phyloP scores from a whole-genome alignment of 2,888 invertebrate genomes.

The Caprella mutica region DNA sequence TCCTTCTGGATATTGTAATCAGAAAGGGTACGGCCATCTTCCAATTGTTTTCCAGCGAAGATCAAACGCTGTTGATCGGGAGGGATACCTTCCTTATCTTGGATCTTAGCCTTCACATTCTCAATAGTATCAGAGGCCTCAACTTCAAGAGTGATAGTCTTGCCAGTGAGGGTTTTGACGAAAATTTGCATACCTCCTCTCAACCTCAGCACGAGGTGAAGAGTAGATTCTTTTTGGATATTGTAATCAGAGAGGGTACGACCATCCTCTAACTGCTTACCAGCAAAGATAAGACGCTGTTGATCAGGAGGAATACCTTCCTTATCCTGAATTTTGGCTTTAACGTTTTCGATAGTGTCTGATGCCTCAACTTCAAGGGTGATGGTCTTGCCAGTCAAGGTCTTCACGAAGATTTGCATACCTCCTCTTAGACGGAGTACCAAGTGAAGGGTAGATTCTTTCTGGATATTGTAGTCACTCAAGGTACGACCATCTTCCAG shows the following conservation, averaged over 20 bases:
- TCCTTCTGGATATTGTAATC: conserved; percentile 60
- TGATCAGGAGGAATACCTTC: conserved; percentile 64
- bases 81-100: conserved; percentile 78
- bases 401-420: conserved; percentile 96
- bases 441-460: conserved; percentile 84
- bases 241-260: conserved; percentile 52
- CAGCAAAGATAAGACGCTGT: conserved; percentile 60
- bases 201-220: conserved; percentile 85
- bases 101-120: conserved; percentile 87
- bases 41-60: conserved; percentile 52
- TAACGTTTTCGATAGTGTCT: conserved; percentile 6
- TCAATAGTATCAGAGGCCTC: conserved; percentile 79
- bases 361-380: conserved; percentile 3
- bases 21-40: conserved; percentile 50
- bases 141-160: conserved; percentile 69
- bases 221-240: conserved; percentile 70
- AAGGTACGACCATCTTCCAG: conserved; percentile 44
- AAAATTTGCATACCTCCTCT: conserved; percentile 97
- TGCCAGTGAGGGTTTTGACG: conserved; percentile 85
- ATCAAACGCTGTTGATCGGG: conserved; percentile 76
- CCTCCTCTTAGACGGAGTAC: conserved; percentile 89
- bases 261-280: conserved; percentile 53
- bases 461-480: conserved; percentile 54
- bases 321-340: conserved; percentile 4
- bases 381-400: conserved; percentile 53